phyloP scores from a whole-genome alignment of 1,140 invertebrate species.

The Drosophila prosaltans region DNA sequence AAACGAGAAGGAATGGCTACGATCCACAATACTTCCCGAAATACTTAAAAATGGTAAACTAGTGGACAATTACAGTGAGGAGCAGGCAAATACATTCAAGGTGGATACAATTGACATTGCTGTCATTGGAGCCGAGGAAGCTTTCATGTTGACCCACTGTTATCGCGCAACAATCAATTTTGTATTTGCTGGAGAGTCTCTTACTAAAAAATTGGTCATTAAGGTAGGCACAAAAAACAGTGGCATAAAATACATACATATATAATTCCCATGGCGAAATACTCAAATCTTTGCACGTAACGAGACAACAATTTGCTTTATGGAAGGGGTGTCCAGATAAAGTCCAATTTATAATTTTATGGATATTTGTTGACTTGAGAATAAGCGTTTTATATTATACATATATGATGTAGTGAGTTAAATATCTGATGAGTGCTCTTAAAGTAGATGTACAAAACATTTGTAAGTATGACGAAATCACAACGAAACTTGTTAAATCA shows the following conservation, averaged over 20 bases:
- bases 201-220: slow-evolving; percentile 51
- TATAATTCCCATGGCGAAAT: background rate
- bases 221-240: slow-evolving; percentile 49
- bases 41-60: slow-evolving; percentile 46
- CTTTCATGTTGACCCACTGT: slow-evolving; percentile 72
- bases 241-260: background rate
- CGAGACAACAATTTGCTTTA: background rate
- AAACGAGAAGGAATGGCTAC: slow-evolving; percentile 56
- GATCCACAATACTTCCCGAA: slow-evolving; percentile 34
- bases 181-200: slow-evolving; percentile 34
- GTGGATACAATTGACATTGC: slow-evolving; percentile 49
- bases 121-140: slow-evolving; percentile 64
- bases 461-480: background rate
- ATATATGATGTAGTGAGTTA: background rate
- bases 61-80: slow-evolving; percentile 42
- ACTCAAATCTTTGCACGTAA: background rate
- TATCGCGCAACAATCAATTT: slow-evolving; percentile 56
- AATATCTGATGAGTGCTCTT: background rate
- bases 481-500: background rate
- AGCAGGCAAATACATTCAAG: slow-evolving; percentile 32
- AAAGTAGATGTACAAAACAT: background rate
- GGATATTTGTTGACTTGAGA: background rate
- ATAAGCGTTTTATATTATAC: background rate
- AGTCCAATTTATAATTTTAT: background rate
- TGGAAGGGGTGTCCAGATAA: background rate